A percentile compares a stretch with the other conserved stretches of the same genome.
Conservation (phyloP, 1,140 invertebrate genomes). For the Scaptodrosophila lebanonensis region DNA sequence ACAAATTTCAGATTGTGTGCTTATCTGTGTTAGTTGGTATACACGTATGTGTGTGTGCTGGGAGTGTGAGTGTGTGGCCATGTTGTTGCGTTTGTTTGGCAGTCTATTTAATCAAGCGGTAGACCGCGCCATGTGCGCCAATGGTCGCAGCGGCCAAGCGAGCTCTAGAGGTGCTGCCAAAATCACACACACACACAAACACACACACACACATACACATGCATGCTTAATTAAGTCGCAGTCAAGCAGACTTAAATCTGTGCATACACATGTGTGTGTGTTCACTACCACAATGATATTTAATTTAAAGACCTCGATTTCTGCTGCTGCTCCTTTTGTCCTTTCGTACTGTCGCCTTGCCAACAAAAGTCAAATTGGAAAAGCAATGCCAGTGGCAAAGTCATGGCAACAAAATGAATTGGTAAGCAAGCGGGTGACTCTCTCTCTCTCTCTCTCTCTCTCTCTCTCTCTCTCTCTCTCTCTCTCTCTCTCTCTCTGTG, state of each 20-base stretch:
- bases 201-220: slow-evolving; percentile 4
- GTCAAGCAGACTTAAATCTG: slow-evolving; percentile 10
- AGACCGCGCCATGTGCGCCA: slow-evolving; percentile 12
- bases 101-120: slow-evolving; percentile 32
- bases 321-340: background rate
- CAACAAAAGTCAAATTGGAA: slow-evolving; percentile 31
- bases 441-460: too few species aligned
- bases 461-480: too few species aligned
- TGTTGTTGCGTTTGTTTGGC: too few species aligned
- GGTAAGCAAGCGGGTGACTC: slow-evolving; percentile 5
- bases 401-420: slow-evolving; percentile 29
- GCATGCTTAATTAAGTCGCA: slow-evolving; percentile 43
- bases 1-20: too few species aligned
- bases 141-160: slow-evolving; percentile 10
- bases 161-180: slow-evolving; percentile 15
- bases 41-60: too few species aligned
- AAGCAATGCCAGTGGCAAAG: slow-evolving; percentile 15
- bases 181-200: slow-evolving; percentile 15
- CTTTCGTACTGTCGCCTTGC: slow-evolving; percentile 1
- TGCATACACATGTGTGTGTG: slow-evolving; percentile 15
- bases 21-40: too few species aligned
- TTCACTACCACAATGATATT: slow-evolving; percentile 18
- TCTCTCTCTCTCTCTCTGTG: too few species aligned
- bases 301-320: slow-evolving; percentile 22
- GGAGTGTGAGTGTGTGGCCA: too few species aligned